Evolutionary conservation across 1,140 invertebrate species (phyloP).

Genomic region (Eumaeus atala): DNA sequence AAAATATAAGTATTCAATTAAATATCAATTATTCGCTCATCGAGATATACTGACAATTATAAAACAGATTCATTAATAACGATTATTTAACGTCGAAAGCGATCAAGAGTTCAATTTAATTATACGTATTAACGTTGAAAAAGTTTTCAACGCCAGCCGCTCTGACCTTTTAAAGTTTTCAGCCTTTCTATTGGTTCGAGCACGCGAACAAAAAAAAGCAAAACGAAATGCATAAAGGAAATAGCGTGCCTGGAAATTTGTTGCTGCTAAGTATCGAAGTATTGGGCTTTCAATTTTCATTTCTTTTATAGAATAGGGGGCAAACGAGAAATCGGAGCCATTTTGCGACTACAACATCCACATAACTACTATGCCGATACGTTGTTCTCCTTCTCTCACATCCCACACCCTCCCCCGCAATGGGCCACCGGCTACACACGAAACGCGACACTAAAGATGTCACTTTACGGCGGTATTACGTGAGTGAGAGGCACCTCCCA

Average conservation of each 20-base stretch:
- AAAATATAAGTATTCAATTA: too few species aligned
- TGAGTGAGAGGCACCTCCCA: too few species aligned
- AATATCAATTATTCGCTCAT: not conserved
- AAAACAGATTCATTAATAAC: not conserved
- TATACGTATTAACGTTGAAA: not conserved
- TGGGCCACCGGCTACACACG: too few species aligned
- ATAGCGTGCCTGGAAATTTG: not conserved
- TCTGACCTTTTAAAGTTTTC: slow-evolving; percentile 6
- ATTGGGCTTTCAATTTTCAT: not conserved
- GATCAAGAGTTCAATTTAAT: slow-evolving; percentile 5
- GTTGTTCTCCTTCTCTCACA: too few species aligned
- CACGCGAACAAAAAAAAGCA: slow-evolving; percentile 1
- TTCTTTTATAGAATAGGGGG: too few species aligned
- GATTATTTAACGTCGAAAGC: not conserved
- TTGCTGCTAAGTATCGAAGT: not conserved
- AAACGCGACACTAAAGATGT: too few species aligned
- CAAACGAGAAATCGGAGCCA: too few species aligned
- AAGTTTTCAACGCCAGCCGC: not conserved
- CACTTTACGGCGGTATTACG: too few species aligned
- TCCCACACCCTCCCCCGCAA: too few species aligned
- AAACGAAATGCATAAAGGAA: not conserved
- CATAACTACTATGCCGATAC: too few species aligned
- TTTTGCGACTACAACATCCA: too few species aligned
- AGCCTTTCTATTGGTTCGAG: slow-evolving; percentile 3
- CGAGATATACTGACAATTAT: not conserved